Conservation (phyloP, 2,797 vertebrate genomes). For the Mycteria americana region DNA sequence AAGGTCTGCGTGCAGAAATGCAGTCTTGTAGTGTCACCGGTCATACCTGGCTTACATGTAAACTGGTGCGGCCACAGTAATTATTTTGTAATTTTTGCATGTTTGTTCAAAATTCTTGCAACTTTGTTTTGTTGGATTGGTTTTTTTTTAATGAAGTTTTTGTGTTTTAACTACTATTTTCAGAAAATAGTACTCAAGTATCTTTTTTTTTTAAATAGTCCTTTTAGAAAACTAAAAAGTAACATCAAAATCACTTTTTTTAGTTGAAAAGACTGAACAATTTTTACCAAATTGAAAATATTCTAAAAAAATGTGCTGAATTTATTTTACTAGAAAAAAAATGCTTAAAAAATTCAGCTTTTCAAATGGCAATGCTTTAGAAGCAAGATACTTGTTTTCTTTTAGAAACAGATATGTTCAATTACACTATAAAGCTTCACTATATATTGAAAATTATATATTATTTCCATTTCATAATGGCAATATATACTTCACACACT, state of each 20-base stretch:
- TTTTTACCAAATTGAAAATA: neutral
- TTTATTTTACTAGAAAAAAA: neutral
- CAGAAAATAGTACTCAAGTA: neutral
- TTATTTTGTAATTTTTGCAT: neutral
- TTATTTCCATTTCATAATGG: neutral
- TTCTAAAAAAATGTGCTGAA: neutral
- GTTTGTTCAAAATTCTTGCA: neutral
- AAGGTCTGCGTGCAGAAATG: neutral
- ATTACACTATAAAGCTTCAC: neutral
- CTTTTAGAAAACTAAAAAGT: neutral
- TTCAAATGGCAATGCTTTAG: neutral
- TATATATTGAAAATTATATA: neutral
- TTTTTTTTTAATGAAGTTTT: neutral
- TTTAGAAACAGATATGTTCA: neutral
- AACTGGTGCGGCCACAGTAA: neutral
- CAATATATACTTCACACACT: neutral
- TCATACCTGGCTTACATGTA: neutral
- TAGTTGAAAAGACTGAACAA: neutral
- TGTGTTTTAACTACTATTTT: neutral
- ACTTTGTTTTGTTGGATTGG: fast-evolving
- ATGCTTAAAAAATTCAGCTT: neutral
- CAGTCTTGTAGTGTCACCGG: neutral
- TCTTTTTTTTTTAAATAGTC: neutral
- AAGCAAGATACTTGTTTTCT: neutral
- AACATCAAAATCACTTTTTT: neutral